Conservation (phyloP, 35 echinoderm and acorn worm genomes). For the Hemicentrotus pulcherrimus region DNA sequence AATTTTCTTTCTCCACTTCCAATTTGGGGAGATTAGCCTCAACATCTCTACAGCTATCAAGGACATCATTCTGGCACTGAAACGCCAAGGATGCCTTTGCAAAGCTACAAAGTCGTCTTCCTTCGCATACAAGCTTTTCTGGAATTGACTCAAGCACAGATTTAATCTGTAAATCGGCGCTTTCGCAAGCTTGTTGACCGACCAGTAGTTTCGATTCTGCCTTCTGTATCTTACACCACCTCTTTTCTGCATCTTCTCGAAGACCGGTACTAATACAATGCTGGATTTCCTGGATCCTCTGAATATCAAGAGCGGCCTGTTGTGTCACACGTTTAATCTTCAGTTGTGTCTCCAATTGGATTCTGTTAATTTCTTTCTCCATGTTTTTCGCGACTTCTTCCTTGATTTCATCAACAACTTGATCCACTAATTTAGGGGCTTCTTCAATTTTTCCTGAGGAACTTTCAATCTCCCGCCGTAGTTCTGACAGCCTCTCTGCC, state of each 20-base stretch:
- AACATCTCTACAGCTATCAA: not conserved
- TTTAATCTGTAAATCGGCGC: not conserved
- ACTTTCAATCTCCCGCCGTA: no score
- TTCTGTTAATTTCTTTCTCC: no score
- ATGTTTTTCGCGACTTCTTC: no score
- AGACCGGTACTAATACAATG: not conserved
- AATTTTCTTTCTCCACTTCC: not conserved
- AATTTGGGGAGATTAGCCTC: not conserved
- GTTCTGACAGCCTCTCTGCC: no score
- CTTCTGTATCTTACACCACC: not conserved
- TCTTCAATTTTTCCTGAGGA: no score
- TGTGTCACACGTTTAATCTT: not conserved
- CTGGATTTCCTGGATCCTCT: not conserved
- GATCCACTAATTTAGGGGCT: no score
- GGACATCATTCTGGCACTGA: not conserved
- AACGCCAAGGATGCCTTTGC: not conserved
- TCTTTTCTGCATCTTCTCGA: not conserved
- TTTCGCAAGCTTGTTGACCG: not conserved
- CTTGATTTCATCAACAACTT: no score
- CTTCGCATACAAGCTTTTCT: not conserved
- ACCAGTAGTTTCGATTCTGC: not conserved
- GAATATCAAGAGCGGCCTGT: not conserved
- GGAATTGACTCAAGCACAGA: not conserved
- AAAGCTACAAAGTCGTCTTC: not conserved
- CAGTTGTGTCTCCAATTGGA: not conserved